These are phyloP conservation scores for Phyllostomus hastatus DNA, from an alignment of 2,113 vertebrate species.

Conservation along the genomic window DNA sequence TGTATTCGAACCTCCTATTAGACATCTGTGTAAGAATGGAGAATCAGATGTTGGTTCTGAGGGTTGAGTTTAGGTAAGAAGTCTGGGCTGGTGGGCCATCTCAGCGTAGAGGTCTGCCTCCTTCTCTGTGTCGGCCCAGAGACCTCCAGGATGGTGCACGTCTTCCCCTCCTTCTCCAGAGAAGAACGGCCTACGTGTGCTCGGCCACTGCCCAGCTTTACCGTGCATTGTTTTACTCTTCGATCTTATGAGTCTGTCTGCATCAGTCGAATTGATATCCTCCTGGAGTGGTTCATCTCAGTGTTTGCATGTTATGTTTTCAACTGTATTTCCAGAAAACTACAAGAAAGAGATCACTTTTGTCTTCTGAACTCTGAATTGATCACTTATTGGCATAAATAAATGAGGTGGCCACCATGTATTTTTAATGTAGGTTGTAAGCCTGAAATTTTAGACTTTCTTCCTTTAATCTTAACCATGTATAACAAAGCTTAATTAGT, in stretches of 20 bases:
- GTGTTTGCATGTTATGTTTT: background rate
- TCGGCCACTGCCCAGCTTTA: background rate
- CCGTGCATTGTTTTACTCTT: background rate
- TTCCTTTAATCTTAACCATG: background rate
- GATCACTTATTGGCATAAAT: background rate
- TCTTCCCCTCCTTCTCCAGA: background rate
- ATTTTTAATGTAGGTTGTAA: background rate
- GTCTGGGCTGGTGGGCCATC: background rate
- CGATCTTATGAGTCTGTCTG: background rate
- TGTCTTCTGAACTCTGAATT: background rate
- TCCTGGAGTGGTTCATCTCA: background rate
- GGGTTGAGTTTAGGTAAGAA: background rate
- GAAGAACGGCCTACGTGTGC: background rate
- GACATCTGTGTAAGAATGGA: background rate
- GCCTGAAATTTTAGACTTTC: background rate
- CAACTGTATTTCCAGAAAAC: background rate
- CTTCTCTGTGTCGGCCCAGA: background rate
- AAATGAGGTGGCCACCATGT: background rate
- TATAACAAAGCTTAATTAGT: background rate
- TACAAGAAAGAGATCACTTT: background rate
- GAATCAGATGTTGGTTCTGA: background rate
- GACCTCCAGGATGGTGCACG: fast-evolving
- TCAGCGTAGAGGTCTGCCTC: background rate
- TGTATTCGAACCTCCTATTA: background rate
- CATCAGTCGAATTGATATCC: background rate